Evolutionary conservation across 1,140 invertebrate species (phyloP).

Genomic region (Thaumetopoea pityocampa): DNA sequence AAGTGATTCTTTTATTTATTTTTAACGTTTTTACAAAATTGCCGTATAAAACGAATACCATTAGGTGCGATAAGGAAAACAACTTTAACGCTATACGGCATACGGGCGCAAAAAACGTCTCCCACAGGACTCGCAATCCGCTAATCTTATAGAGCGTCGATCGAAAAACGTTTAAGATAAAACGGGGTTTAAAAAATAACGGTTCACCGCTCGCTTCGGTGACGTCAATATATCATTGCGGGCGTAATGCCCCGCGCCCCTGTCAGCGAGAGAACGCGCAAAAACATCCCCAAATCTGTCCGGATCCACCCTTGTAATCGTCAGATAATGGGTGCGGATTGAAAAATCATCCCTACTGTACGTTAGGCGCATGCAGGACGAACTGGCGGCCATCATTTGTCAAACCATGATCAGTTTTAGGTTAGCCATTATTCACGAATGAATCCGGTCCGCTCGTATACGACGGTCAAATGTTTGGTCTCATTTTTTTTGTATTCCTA

Average conservation of each 20-base stretch:
- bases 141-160: conserved; percentile 26
- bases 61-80: too few relatives aligned
- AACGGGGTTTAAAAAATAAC: conserved; percentile 36
- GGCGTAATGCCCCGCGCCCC: conserved; percentile 22
- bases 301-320: conserved; percentile 43
- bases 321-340: conserved; percentile 38
- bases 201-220: conserved; percentile 17
- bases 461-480: too few relatives aligned
- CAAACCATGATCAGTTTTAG: conserved; percentile 18
- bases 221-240: conserved; percentile 34
- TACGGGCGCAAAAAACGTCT: too few relatives aligned
- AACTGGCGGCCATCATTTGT: conserved; percentile 20
- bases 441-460: too few relatives aligned
- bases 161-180: conserved; percentile 32
- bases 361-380: conserved; percentile 22
- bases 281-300: conserved; percentile 38
- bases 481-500: too few relatives aligned
- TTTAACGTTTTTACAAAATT: too few relatives aligned
- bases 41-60: too few relatives aligned
- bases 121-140: conserved; percentile 10
- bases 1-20: too few relatives aligned
- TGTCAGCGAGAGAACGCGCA: conserved; percentile 24
- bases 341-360: conserved; percentile 37
- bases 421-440: conserved; percentile 15
- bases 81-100: too few relatives aligned